Conservation (phyloP, 2,888 invertebrate genomes). For the Zygogramma bicolorata region DNA sequence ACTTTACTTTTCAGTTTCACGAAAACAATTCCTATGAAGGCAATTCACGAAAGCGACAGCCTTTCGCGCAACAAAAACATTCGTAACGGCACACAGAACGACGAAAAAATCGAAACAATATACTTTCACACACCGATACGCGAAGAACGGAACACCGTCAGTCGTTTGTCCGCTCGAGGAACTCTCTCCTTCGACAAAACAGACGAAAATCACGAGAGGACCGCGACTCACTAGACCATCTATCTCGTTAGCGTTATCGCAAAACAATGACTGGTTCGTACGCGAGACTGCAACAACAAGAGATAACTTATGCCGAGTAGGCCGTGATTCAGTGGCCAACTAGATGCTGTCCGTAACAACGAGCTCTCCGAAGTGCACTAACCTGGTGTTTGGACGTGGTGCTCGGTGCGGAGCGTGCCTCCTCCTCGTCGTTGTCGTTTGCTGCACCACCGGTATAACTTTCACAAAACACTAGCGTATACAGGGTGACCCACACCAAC, state of each 20-base stretch:
- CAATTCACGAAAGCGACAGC: not conserved
- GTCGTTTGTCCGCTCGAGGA: not conserved
- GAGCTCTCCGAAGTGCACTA: slow-evolving; percentile 60
- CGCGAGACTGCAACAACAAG: not conserved
- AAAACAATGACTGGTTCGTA: not conserved
- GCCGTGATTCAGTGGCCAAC: slow-evolving; percentile 8
- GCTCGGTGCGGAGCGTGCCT: slow-evolving; percentile 33
- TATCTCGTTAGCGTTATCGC: slow-evolving; percentile 4
- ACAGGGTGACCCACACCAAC: not conserved
- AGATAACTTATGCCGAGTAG: slow-evolving; percentile 10
- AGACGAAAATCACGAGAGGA: not conserved
- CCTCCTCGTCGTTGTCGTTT: slow-evolving; percentile 37
- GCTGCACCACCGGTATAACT: slow-evolving; percentile 50
- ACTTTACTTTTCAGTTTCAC: not conserved
- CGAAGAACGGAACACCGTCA: not conserved
- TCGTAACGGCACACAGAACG: not conserved
- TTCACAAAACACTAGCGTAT: slow-evolving; percentile 46
- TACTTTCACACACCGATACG: slow-evolving; percentile 16
- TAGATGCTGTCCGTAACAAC: slow-evolving; percentile 41
- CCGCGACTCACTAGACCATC: not conserved
- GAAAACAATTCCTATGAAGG: not conserved
- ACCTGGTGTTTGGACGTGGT: slow-evolving; percentile 61
- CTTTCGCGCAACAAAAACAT: not conserved
- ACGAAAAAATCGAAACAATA: slow-evolving; percentile 6
- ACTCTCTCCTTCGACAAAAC: slow-evolving; percentile 4